Evolutionary conservation across 2,888 invertebrate genomes (phyloP).

Genomic region (Drosophila leonis): DNA sequence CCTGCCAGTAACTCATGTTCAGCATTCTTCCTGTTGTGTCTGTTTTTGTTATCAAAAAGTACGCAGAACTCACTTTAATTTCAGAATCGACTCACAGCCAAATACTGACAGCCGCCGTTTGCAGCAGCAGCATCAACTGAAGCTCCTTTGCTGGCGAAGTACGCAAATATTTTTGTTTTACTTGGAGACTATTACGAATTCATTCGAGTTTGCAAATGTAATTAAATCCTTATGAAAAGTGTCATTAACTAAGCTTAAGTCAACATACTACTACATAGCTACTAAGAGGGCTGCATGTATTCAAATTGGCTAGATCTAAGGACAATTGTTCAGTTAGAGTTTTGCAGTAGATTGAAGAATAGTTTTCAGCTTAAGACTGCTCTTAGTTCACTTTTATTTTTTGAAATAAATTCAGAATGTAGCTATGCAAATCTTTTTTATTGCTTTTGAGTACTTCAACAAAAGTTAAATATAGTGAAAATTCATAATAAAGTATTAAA

Average conservation of each 20-base stretch:
- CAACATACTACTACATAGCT: neutral
- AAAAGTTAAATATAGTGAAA: neutral
- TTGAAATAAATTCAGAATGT: too few species aligned
- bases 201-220: constrained; percentile 67
- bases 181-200: constrained; percentile 70
- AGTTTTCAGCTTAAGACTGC: neutral
- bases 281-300: neutral
- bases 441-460: neutral
- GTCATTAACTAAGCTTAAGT: constrained; percentile 25
- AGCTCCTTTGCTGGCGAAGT: neutral
- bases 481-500: neutral
- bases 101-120: constrained; percentile 8
- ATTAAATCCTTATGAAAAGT: constrained; percentile 52
- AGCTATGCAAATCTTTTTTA: too few species aligned
- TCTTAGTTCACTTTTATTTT: neutral
- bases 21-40: neutral
- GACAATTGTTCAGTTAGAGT: neutral
- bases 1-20: constrained; percentile 38
- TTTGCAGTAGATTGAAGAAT: neutral
- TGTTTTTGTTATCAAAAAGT: constrained; percentile 23
- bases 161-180: constrained; percentile 24
- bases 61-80: constrained; percentile 50
- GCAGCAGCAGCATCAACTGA: constrained; percentile 3
- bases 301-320: neutral
- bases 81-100: constrained; percentile 21